These are phyloP conservation scores for Danaus chrysippus DNA, from an alignment of 2,888 invertebrate genomes.

Conservation along the genomic window DNA sequence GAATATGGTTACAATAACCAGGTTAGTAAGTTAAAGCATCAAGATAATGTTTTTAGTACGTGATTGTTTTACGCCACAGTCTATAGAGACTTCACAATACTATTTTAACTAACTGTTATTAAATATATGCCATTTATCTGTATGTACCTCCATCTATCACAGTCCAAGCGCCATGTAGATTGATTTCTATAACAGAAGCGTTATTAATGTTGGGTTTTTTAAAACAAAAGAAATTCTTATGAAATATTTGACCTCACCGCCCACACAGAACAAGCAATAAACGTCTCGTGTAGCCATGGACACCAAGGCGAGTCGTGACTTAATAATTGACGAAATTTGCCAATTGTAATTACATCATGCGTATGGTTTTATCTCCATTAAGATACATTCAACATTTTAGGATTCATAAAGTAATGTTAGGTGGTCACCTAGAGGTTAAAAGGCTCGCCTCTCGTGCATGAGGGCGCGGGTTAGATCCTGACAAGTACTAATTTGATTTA, in stretches of 20 bases:
- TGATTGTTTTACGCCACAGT: too few relatives aligned
- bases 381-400: too few relatives aligned
- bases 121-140: neutral
- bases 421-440: too few relatives aligned
- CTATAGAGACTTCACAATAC: too few relatives aligned
- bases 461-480: too few relatives aligned
- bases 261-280: neutral
- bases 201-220: neutral
- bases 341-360: neutral
- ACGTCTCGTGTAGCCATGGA: neutral
- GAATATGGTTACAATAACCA: too few relatives aligned
- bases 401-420: too few relatives aligned
- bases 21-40: too few relatives aligned
- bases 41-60: too few relatives aligned
- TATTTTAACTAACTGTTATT: too few relatives aligned
- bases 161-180: neutral
- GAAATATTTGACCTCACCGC: neutral
- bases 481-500: too few relatives aligned
- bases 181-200: neutral
- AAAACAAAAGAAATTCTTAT: neutral
- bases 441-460: too few relatives aligned
- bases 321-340: slow-evolving; percentile 2
- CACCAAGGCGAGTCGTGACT: neutral
- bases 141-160: neutral
- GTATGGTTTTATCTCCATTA: neutral